Conservation (phyloP, 2,888 invertebrate genomes). For the Hemithea aestivaria region DNA sequence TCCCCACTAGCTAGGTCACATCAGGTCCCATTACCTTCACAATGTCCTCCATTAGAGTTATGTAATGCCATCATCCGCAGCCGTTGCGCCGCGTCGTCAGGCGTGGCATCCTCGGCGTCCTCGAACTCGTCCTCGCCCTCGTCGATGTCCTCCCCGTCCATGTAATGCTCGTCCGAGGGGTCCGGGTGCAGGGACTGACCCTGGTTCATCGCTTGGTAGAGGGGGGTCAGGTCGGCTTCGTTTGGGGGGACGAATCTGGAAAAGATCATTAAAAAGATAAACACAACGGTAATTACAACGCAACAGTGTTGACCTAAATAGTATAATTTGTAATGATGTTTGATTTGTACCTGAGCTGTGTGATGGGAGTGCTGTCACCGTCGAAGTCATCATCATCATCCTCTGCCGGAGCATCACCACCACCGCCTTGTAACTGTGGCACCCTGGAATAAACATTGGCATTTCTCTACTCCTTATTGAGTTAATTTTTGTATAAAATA, state of each 20-base stretch:
- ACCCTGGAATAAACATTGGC: constrained; percentile 13
- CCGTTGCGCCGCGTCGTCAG: constrained; percentile 52
- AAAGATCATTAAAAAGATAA: no score
- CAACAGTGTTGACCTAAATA: no score
- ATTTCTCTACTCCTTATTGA: no score
- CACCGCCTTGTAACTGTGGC: constrained; percentile 27
- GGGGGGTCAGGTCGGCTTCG: constrained; percentile 79
- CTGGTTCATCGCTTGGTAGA: constrained; percentile 85
- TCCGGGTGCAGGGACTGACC: constrained; percentile 89
- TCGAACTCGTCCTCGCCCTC: constrained; percentile 57
- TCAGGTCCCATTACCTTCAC: no score
- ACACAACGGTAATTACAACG: no score
- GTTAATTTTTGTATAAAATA: no score
- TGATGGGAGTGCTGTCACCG: constrained; percentile 77
- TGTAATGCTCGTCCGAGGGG: constrained; percentile 69
- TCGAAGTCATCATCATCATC: constrained; percentile 69
- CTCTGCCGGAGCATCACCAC: constrained; percentile 44
- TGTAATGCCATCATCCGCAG: constrained; percentile 50
- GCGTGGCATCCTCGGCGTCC: constrained; percentile 54
- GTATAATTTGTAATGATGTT: no score
- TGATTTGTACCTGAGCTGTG: constrained; percentile 84
- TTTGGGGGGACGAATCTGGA: constrained; percentile 82
- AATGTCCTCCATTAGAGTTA: constrained; percentile 52
- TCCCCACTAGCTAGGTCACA: no score
- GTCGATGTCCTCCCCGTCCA: constrained; percentile 67